Evolutionary conservation across 2,113 vertebrate species (phyloP).

Genomic region (Sprattus sprattus): DNA sequence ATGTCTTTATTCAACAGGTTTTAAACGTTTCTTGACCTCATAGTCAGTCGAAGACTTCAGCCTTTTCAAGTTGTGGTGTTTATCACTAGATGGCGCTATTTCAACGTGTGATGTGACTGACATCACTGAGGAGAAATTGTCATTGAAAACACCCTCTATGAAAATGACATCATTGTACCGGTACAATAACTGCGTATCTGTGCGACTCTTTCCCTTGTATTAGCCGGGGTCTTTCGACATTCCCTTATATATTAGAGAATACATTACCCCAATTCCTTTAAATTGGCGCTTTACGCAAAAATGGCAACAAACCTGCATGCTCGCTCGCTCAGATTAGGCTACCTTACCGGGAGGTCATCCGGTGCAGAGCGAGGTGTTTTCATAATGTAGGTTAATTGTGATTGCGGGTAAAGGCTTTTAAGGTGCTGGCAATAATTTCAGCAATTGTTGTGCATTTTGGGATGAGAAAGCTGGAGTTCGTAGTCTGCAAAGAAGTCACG

Average conservation of each 20-base stretch:
- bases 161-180: conserved; percentile 59
- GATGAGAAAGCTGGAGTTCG: neutral
- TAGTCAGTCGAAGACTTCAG: neutral
- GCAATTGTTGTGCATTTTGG: conserved; percentile 14
- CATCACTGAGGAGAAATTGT: conserved; percentile 47
- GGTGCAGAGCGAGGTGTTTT: neutral
- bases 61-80: neutral
- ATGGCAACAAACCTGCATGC: neutral
- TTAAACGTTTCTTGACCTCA: neutral
- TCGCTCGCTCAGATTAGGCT: neutral
- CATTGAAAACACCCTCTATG: conserved; percentile 65
- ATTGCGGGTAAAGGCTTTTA: conserved; percentile 12
- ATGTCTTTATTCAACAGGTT: conserved; percentile 11
- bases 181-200: conserved; percentile 45
- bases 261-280: neutral
- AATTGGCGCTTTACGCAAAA: neutral
- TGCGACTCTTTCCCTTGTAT: conserved; percentile 26
- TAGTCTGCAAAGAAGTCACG: conserved; percentile 72
- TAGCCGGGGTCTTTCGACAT: neutral
- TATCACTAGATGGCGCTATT: conserved; percentile 54
- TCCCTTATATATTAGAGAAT: neutral
- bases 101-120: neutral
- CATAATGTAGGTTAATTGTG: conserved; percentile 1
- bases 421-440: conserved; percentile 48
- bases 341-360: neutral